Evolutionary conservation across 2,888 invertebrate species (phyloP).

Genomic region (Cybosia mesomella): DNA sequence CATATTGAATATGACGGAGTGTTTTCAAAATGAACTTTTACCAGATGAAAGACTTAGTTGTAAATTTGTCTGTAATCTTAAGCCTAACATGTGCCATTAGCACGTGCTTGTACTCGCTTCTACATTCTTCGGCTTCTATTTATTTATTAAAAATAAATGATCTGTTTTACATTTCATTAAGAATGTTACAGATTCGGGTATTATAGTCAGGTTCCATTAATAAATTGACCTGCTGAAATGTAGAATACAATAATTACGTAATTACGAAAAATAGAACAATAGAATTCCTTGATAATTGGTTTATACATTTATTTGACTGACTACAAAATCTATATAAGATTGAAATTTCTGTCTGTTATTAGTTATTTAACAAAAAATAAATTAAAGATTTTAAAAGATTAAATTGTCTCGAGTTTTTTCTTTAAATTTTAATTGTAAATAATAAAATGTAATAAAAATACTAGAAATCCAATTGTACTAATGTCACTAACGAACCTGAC

Average conservation of each 20-base stretch:
- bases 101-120: conserved; percentile 77
- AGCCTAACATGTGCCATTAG: conserved; percentile 84
- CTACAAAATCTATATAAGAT: not conserved
- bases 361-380: conserved; percentile 23
- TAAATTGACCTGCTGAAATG: conserved; percentile 14
- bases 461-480: conserved; percentile 1
- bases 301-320: not conserved
- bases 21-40: conserved; percentile 26
- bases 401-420: conserved; percentile 7
- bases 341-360: conserved; percentile 11
- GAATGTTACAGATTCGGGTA: conserved; percentile 33
- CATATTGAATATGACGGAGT: conserved; percentile 31
- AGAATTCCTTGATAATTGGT: not conserved
- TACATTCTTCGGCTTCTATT: conserved; percentile 67
- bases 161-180: conserved; percentile 31
- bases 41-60: conserved; percentile 33
- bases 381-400: conserved; percentile 10
- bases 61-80: conserved; percentile 62
- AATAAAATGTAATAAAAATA: not conserved
- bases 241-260: not conserved
- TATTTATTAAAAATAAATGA: conserved; percentile 68
- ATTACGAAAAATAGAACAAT: not conserved
- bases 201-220: conserved; percentile 41
- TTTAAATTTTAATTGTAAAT: conserved; percentile 4
- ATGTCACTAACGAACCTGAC: conserved; percentile 43